Conservation (phyloP, 2,888 invertebrate species). For the Entomobrya proxima region DNA sequence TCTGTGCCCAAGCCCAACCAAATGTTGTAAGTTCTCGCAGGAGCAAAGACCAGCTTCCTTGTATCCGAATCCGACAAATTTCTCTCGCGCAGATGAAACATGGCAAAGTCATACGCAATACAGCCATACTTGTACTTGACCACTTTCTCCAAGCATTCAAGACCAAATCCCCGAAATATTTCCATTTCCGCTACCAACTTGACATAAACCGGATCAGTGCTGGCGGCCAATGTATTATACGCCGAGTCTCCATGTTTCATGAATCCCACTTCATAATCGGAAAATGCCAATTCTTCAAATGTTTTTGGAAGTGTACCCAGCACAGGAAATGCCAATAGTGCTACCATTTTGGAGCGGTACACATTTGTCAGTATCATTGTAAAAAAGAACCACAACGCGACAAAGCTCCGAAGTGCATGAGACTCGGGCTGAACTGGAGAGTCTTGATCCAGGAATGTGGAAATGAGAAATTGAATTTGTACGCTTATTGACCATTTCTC, state of each 20-base stretch:
- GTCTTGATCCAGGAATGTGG: constrained; percentile 67
- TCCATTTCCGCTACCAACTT: constrained; percentile 68
- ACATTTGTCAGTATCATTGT: constrained; percentile 67
- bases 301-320: constrained; percentile 51
- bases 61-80: constrained; percentile 64
- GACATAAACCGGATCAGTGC: constrained; percentile 67
- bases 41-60: constrained; percentile 64
- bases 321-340: constrained; percentile 66
- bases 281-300: constrained; percentile 66
- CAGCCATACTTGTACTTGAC: constrained; percentile 60
- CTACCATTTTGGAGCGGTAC: constrained; percentile 63
- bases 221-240: constrained; percentile 62
- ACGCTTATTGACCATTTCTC: constrained; percentile 46
- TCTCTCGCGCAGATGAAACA: constrained; percentile 59
- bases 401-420: constrained; percentile 49
- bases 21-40: constrained; percentile 68
- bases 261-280: constrained; percentile 61
- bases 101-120: constrained; percentile 66
- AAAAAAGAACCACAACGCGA: constrained; percentile 59
- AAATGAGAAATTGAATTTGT: constrained; percentile 59
- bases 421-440: constrained; percentile 48
- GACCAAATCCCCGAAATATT: constrained; percentile 61
- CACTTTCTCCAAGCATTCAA: constrained; percentile 69
- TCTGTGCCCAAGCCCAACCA: constrained; percentile 59
- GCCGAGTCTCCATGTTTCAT: constrained; percentile 71